A percentile compares a stretch with the other conserved stretches of the same genome.
Conservation (phyloP, 2,888 invertebrate species). For the Scaeva pyrastri region DNA sequence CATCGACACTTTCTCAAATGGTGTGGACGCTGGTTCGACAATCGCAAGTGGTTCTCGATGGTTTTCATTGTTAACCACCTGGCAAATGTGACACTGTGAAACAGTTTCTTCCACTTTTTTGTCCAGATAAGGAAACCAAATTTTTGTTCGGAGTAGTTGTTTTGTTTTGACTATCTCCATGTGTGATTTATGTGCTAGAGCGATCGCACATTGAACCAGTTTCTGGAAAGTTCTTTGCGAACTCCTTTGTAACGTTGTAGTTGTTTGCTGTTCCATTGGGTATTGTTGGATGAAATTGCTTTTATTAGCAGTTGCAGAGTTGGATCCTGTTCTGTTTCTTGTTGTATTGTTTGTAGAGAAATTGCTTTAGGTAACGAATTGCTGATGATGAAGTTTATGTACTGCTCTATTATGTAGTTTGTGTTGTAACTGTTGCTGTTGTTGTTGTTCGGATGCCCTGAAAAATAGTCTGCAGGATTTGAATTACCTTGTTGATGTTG, state of each 20-base stretch:
- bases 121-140: neutral
- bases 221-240: constrained; percentile 19
- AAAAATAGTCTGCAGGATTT: no score
- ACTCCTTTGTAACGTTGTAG: constrained; percentile 6
- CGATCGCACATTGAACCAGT: no score
- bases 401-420: neutral
- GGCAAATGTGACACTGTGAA: neutral
- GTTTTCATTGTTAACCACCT: constrained; percentile 3
- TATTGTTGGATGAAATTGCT: neutral
- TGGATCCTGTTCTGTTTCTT: constrained; percentile 17
- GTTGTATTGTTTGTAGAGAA: constrained; percentile 1
- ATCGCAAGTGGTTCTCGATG: constrained; percentile 4
- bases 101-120: no score
- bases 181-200: neutral
- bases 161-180: neutral
- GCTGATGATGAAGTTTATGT: neutral
- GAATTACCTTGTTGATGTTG: constrained; percentile 22
- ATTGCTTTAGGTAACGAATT: constrained; percentile 7
- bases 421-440: neutral
- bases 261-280: neutral
- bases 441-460: constrained; percentile 8
- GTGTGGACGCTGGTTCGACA: constrained; percentile 11
- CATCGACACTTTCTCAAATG: constrained; percentile 7
- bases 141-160: constrained; percentile 19
- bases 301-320: neutral